phyloP scores from a whole-genome alignment of 92 coral and sea anemone genomes.

The Blastomussa wellsi region DNA sequence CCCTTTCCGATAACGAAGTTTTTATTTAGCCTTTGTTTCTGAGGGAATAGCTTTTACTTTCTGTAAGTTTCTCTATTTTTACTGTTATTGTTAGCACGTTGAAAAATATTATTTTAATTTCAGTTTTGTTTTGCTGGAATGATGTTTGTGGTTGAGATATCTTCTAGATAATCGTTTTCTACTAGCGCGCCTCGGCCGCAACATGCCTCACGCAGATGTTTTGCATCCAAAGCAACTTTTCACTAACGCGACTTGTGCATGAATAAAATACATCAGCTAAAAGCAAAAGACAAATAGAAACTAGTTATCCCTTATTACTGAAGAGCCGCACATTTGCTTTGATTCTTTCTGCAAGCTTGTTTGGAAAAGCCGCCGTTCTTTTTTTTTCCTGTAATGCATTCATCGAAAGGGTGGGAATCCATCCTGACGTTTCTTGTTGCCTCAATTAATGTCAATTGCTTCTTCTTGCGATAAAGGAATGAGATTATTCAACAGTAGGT shows the following conservation, averaged over 20 bases:
- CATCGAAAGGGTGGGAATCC: background rate
- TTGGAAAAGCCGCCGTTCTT: background rate
- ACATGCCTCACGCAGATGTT: slow-evolving; percentile 13
- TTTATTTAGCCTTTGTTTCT: background rate
- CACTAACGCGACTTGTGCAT: slow-evolving; percentile 8
- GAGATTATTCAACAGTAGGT: background rate
- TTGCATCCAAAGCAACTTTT: slow-evolving; percentile 13
- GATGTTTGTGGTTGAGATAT: background rate
- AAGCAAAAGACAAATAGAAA: slow-evolving; percentile 3
- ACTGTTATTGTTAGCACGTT: background rate
- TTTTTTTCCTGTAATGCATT: background rate
- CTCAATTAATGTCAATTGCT: background rate
- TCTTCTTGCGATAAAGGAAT: background rate
- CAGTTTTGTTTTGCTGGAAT: background rate
- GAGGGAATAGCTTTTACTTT: background rate
- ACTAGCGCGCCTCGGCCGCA: background rate
- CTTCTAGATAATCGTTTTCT: background rate
- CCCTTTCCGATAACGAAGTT: background rate
- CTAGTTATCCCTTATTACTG: background rate
- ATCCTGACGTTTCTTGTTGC: background rate
- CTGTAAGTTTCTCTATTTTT: background rate
- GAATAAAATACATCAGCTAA: slow-evolving; percentile 8
- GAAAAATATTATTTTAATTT: background rate
- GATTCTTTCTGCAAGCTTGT: background rate
- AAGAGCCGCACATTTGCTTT: background rate